Conservation (phyloP, 2,113 vertebrate species). For the Thryonomys swinderianus region DNA sequence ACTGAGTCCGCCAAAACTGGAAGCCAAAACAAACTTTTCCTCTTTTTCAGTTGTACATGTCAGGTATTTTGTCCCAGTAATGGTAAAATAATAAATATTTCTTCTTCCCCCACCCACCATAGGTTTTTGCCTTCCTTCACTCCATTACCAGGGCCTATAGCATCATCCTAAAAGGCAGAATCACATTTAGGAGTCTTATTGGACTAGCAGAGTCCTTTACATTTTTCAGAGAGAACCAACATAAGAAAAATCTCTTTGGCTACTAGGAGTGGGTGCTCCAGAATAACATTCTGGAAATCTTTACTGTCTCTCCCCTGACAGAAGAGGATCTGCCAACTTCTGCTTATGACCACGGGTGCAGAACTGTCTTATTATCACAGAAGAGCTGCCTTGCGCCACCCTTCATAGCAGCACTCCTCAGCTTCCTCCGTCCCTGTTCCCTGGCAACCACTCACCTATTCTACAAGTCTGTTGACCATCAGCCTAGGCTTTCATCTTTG, state of each 20-base stretch:
- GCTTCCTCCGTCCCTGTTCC: neutral
- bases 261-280: neutral
- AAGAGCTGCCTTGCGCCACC: neutral
- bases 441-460: neutral
- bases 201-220: neutral
- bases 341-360: neutral
- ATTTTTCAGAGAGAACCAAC: neutral
- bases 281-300: conserved; percentile 2
- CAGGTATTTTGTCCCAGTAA: neutral
- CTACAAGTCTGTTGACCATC: neutral
- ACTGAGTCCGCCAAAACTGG: neutral
- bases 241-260: neutral
- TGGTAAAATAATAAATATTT: neutral
- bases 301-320: neutral
- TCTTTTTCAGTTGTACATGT: neutral
- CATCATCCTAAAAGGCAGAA: neutral
- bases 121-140: neutral
- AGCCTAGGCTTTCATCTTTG: neutral
- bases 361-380: neutral
- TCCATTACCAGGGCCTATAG: neutral
- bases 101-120: neutral
- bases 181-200: neutral
- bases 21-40: neutral
- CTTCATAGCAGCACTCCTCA: too few species aligned
- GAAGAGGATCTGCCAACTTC: neutral